Percentiles rank a stretch among this genome's conserved stretches.
These are phyloP conservation scores for Tetranychus truncatus DNA, from an alignment of 2,888 invertebrate genomes.

Conservation along the genomic window DNA sequence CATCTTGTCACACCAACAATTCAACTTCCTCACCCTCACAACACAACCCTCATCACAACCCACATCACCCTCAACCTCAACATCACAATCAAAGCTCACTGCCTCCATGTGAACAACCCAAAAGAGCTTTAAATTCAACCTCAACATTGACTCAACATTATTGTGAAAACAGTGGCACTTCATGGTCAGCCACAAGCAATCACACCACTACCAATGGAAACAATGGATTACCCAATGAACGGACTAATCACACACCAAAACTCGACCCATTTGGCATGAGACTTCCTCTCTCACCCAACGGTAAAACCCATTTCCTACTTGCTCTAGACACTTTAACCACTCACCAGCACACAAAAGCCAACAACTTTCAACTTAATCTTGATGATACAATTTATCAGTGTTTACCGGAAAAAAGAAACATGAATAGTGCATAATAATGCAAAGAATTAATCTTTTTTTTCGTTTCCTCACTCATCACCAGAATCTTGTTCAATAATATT, in stretches of 20 bases:
- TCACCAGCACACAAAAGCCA: neutral
- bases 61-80: neutral
- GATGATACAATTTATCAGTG: neutral
- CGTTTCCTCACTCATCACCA: no score
- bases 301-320: constrained; percentile 31
- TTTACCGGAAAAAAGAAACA: no score
- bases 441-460: no score
- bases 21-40: no score
- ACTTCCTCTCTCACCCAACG: constrained; percentile 42
- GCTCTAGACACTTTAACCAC: constrained; percentile 10
- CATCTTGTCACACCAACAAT: no score
- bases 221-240: neutral
- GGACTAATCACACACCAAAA: neutral
- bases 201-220: neutral
- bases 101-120: neutral
- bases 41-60: no score
- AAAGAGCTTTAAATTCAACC: neutral
- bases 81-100: neutral
- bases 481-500: no score
- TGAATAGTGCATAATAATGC: no score
- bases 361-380: neutral
- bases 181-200: neutral
- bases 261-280: constrained; percentile 35
- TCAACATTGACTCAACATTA: neutral
- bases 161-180: neutral